Evolutionary conservation across 2,888 invertebrate species (phyloP), one percentile per base, ranked within the genome.

Genomic region (Chalcosyrphus nemorum): DNA sequence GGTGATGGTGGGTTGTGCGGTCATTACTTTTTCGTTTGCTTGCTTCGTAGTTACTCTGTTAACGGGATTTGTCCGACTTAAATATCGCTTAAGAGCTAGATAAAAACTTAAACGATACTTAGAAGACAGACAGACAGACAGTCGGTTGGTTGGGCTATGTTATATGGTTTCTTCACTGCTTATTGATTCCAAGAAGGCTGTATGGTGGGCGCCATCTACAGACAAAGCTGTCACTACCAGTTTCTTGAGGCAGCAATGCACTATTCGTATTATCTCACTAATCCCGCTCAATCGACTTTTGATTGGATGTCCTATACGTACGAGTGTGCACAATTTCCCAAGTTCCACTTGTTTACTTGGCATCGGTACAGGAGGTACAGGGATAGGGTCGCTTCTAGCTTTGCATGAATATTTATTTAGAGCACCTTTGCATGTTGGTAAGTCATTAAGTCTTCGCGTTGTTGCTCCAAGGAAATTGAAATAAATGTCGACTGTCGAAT

Each of bases 401-500:
- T 57, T 43, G 47, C 61, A 74, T 74, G 54, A 82, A 84, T 84
- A 80, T 74, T 80, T 78, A 80, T 84, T 80, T 75, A 77, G 87
- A 87, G 86, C 86, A 84, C 84, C 87, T 87, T 90, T 89, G 90
- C 90, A 89, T 90, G 89, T 89, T 88, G 87, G 86, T 86, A 86
- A 88, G 87, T 88, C 89, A 89, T 90, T 90, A 89, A 89, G 87
- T 88, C 86, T 88, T 87, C 87, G 87, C 74, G 80, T 84, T 84
- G 74, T 75, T 80, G 68, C 84, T 74, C 68, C 74, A 89, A 87
- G 89, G 87, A 87, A 88, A 89, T 89, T 89, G 88, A 89, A 89
- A 89, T 88, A 89, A 89, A 90, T 87, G 86, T 86, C 80, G 41
- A 54, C 80, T 81, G 87, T 81, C 86, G 88, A 84, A 87, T 85